Evolutionary conservation across 2,113 vertebrate genomes (phyloP).

Genomic region (Pterocles gutturalis): DNA sequence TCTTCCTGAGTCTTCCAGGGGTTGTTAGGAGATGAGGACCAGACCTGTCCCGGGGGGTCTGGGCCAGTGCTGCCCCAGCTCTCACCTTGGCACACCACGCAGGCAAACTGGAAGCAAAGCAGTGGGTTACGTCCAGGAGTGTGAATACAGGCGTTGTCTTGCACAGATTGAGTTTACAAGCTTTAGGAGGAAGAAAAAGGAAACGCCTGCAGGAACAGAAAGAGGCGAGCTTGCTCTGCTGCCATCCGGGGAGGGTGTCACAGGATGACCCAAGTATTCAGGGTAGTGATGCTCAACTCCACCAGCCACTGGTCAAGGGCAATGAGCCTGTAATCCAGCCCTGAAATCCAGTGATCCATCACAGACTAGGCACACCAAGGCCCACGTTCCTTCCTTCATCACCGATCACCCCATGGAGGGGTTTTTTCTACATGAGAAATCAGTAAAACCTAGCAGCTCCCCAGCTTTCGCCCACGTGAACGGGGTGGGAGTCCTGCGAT

Average conservation of each 20-base stretch:
- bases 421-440: background rate
- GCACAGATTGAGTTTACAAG: background rate
- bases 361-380: accelerated
- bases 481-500: background rate
- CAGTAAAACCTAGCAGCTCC: background rate
- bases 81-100: background rate
- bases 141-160: background rate
- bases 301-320: accelerated
- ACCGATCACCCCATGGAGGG: accelerated
- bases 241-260: accelerated
- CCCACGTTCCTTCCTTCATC: background rate
- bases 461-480: accelerated
- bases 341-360: background rate
- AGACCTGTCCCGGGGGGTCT: accelerated
- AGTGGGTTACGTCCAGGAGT: background rate
- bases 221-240: background rate
- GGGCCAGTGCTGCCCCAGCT: background rate
- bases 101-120: background rate
- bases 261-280: accelerated
- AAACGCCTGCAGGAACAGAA: accelerated
- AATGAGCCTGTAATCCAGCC: background rate
- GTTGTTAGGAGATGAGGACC: background rate
- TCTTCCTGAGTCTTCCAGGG: background rate
- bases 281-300: background rate
- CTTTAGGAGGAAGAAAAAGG: background rate